Base-by-base conservation (phyloP, 2,113 vertebrate genomes). In the Pteruthius melanotis region DNA sequence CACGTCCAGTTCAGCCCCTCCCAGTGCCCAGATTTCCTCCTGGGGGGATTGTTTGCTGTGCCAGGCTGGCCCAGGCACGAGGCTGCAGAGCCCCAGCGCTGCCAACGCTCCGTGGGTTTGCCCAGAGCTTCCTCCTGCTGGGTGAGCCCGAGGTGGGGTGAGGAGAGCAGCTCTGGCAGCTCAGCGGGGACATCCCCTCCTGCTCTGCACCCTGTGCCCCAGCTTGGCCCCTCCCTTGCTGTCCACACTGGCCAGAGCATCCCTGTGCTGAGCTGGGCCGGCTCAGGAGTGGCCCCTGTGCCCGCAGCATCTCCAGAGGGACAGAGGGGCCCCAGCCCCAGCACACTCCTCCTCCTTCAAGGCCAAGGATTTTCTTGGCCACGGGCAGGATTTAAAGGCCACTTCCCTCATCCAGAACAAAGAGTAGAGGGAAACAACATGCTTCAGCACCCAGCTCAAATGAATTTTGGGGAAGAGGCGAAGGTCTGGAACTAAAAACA, bases 101-200 rank as follows among this genome's bases (percentile, higher is more conserved):
- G 45, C 57, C 13, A 45, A 40, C 26, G 6, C 13, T 44, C 24
- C 19, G 0, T 0, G 0, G 2, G 6, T 40, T 53, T 37, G 44
- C 77, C 19, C 35, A 18, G 71, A 40, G 50, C 50, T 79, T 20
- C 61, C 66, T 83, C 53, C 66, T 33, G 71, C 59, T 31, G 26
- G 26, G n/a, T n/a, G n/a, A n/a, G n/a, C n/a, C n/a, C n/a, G n/a
- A 2, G 23, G 7, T 0, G 0, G 11, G 35, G 26, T 31, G 60
- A 65, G 22, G 10, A 42, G 16, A 26, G n/a, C 56, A 60, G 65
- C 1, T 15, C 65, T n/a, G 52, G 64, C 78, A 52, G 56, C 47
- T 44, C 10, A 19, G 56, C 49, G 10, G 52, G 65, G 75, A 70
- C 65, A 49, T 30, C 64, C 39, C 8, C 33, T n/a, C 47, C 64